A percentile compares a stretch with the other conserved stretches of the same genome.
These are phyloP conservation scores for Muricea muricata DNA, from an alignment of 92 coral and sea anemone species.

Conservation along the genomic window DNA sequence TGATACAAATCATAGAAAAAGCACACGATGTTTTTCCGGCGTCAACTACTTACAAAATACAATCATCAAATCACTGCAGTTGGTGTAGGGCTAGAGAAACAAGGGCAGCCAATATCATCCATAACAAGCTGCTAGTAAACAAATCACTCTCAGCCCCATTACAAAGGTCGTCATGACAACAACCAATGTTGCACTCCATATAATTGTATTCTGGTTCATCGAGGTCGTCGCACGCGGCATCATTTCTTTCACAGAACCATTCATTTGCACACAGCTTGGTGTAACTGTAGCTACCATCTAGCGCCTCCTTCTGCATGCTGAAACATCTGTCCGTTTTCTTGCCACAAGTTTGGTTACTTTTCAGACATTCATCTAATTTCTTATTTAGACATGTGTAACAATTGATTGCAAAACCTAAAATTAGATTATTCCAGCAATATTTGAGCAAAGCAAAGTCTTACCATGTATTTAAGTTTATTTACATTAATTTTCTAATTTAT, in stretches of 20 bases:
- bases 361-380: neutral
- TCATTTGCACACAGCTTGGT: slow-evolving; percentile 32
- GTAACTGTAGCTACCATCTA: slow-evolving; percentile 13
- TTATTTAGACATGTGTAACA: slow-evolving; percentile 35
- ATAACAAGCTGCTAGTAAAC: neutral
- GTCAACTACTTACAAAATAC: neutral
- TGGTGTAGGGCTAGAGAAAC: neutral
- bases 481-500: no score
- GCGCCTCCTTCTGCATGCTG: slow-evolving; percentile 32
- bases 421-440: no score
- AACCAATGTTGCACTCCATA: slow-evolving; percentile 34
- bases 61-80: neutral
- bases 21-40: neutral
- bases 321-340: slow-evolving; percentile 23
- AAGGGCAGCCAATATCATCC: neutral
- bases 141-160: neutral
- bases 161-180: slow-evolving; percentile 10
- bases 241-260: slow-evolving; percentile 43
- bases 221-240: slow-evolving; percentile 44
- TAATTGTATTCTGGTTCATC: slow-evolving; percentile 41
- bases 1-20: neutral
- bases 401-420: slow-evolving; percentile 1
- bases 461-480: no score
- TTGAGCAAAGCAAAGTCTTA: no score
- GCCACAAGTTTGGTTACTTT: slow-evolving; percentile 29